These are phyloP conservation scores for Setipinna tenuifilis DNA, from an alignment of 2,797 vertebrate species.

Conservation along the genomic window DNA sequence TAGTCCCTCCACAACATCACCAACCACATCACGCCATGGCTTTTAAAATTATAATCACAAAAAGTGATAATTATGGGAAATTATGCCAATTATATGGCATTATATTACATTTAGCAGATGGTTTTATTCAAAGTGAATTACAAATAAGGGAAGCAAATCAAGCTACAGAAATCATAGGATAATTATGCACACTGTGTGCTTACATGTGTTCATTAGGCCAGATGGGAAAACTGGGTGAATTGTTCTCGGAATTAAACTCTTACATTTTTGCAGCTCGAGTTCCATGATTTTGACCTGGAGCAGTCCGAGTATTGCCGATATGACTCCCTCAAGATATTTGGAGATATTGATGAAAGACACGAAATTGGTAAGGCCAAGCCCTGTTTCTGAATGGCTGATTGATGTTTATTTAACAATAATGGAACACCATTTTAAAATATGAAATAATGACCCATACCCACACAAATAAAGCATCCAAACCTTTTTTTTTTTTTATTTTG, in stretches of 20 bases:
- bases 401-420: neutral
- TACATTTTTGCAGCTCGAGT: slow-evolving; percentile 74
- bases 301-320: slow-evolving; percentile 77
- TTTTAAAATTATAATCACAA: neutral
- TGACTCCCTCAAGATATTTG: slow-evolving; percentile 74
- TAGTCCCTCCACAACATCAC: neutral
- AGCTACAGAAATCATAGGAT: neutral
- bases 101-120: too few species aligned
- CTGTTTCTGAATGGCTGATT: neutral
- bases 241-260: neutral
- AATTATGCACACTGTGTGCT: neutral
- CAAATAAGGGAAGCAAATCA: too few species aligned
- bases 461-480: neutral
- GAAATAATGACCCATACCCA: neutral
- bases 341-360: slow-evolving; percentile 70
- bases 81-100: neutral
- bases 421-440: neutral
- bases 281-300: slow-evolving; percentile 81
- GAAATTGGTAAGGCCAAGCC: slow-evolving; percentile 71
- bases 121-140: too few species aligned
- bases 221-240: neutral
- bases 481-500: neutral
- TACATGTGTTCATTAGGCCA: neutral
- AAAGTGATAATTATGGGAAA: neutral
- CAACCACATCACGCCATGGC: neutral